A percentile compares a stretch with the other conserved stretches of the same genome.
Conservation (phyloP, 2,888 invertebrate species). For the Osedax frankpressi region DNA sequence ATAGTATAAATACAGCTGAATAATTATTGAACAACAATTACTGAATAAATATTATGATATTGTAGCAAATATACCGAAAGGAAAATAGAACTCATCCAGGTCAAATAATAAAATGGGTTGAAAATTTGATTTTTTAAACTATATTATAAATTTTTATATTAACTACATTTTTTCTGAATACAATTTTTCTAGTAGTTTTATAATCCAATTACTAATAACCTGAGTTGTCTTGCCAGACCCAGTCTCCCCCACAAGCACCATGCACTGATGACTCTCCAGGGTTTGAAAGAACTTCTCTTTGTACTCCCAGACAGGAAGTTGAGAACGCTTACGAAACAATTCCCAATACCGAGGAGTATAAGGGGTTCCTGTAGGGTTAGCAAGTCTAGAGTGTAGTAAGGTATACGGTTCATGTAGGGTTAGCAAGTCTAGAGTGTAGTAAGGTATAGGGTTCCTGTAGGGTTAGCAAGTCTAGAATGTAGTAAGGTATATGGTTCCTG, state of each 20-base stretch:
- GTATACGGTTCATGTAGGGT: neutral
- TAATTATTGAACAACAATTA: too few relatives aligned
- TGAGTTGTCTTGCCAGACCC: constrained; percentile 99
- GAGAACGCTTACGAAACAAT: constrained; percentile 67
- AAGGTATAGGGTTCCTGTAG: too few relatives aligned
- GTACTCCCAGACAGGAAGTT: constrained; percentile 94
- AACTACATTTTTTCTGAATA: too few relatives aligned
- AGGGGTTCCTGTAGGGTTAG: constrained; percentile 54
- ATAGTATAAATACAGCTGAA: too few relatives aligned
- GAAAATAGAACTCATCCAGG: too few relatives aligned
- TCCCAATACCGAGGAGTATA: constrained; percentile 80
- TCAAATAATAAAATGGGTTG: neutral
- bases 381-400: neutral
- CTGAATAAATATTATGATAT: too few relatives aligned
- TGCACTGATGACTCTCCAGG: constrained; percentile 79
- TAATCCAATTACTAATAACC: constrained; percentile 35
- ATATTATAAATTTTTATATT: neutral
- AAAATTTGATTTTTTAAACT: neutral
- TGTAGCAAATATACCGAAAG: too few relatives aligned
- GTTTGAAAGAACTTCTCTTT: constrained; percentile 86
- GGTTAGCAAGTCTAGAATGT: too few relatives aligned
- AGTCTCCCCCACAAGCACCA: constrained; percentile 89
- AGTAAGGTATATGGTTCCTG: too few relatives aligned
- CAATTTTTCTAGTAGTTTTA: neutral
- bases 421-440: too few relatives aligned